phyloP scores from a whole-genome alignment of 2,888 invertebrate genomes.

The Dastarcus helophoroides region DNA sequence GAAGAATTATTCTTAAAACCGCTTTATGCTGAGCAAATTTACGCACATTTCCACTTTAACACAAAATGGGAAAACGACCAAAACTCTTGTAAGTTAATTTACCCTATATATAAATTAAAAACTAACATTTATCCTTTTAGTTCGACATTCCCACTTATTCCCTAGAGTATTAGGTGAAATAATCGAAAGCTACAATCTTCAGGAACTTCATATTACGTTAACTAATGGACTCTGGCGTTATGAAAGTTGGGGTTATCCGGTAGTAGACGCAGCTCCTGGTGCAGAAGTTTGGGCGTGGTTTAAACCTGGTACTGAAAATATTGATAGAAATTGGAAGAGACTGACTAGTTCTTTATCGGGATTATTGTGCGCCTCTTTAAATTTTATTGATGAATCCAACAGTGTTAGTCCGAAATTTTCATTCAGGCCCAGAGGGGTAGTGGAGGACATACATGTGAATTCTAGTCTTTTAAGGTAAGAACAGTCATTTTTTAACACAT shows the following conservation, averaged over 20 bases:
- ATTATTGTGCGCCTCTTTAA: slow-evolving; percentile 89
- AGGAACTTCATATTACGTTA: slow-evolving; percentile 82
- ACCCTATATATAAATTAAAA: slow-evolving; percentile 1
- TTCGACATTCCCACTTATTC: slow-evolving; percentile 74
- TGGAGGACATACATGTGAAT: slow-evolving; percentile 35
- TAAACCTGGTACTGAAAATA: slow-evolving; percentile 48
- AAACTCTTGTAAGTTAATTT: slow-evolving; percentile 46
- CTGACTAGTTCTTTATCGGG: slow-evolving; percentile 87
- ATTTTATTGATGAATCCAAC: slow-evolving; percentile 80
- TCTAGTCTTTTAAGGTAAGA: slow-evolving; percentile 44
- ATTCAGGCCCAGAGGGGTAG: slow-evolving; percentile 63
- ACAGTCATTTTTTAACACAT: too few species aligned
- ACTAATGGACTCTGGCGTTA: slow-evolving; percentile 93
- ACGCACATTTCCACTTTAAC: slow-evolving; percentile 85
- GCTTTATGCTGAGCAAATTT: slow-evolving; percentile 69
- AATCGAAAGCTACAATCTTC: slow-evolving; percentile 68
- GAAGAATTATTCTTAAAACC: slow-evolving; percentile 87
- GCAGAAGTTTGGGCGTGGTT: slow-evolving; percentile 95
- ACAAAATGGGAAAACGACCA: slow-evolving; percentile 55
- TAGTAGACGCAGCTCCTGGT: slow-evolving; percentile 81
- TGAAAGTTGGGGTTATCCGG: slow-evolving; percentile 89
- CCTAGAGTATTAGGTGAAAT: slow-evolving; percentile 85
- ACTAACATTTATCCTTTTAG: slow-evolving; percentile 42
- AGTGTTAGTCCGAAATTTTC: slow-evolving; percentile 75
- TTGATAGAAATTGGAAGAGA: slow-evolving; percentile 79